Evolutionary conservation across 2,888 invertebrate genomes (phyloP).

Genomic region (Nemotelus nigrinus): DNA sequence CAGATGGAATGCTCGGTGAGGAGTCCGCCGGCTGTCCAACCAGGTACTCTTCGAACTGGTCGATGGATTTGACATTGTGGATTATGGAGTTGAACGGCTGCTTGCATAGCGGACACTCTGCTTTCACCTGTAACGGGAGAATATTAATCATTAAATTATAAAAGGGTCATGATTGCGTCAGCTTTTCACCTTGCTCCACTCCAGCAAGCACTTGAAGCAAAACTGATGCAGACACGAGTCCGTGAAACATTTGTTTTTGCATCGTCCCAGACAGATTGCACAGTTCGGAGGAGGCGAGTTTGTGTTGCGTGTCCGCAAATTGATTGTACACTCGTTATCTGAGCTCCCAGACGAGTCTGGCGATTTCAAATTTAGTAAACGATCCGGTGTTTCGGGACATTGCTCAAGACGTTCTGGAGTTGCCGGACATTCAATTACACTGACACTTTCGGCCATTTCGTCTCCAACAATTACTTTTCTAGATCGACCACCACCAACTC

Average conservation of each 20-base stretch:
- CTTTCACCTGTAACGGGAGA: slow-evolving; percentile 74
- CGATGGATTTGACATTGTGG: slow-evolving; percentile 88
- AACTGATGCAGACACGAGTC: slow-evolving; percentile 94
- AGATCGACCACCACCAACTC: background rate
- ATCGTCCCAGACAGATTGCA: slow-evolving; percentile 89
- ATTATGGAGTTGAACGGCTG: slow-evolving; percentile 90
- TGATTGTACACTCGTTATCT: slow-evolving; percentile 66
- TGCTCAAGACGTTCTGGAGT: slow-evolving; percentile 53
- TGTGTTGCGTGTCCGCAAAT: slow-evolving; percentile 66
- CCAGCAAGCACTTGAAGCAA: slow-evolving; percentile 90
- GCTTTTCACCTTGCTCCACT: slow-evolving; percentile 85
- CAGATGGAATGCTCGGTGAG: slow-evolving; percentile 49
- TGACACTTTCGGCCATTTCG: slow-evolving; percentile 45
- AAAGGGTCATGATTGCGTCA: background rate
- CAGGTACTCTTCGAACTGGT: slow-evolving; percentile 87
- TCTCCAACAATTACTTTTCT: background rate
- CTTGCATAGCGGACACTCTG: slow-evolving; percentile 94
- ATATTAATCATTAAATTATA: background rate
- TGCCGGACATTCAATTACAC: slow-evolving; percentile 50
- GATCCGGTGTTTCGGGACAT: slow-evolving; percentile 53
- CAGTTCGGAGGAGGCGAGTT: slow-evolving; percentile 86
- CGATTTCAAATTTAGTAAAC: slow-evolving; percentile 46
- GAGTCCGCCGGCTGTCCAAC: slow-evolving; percentile 60
- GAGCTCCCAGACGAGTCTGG: slow-evolving; percentile 62
- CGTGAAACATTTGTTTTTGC: slow-evolving; percentile 89